Evolutionary conservation across 1,140 invertebrate species (phyloP).

Genomic region (Neodiprion virginianus): DNA sequence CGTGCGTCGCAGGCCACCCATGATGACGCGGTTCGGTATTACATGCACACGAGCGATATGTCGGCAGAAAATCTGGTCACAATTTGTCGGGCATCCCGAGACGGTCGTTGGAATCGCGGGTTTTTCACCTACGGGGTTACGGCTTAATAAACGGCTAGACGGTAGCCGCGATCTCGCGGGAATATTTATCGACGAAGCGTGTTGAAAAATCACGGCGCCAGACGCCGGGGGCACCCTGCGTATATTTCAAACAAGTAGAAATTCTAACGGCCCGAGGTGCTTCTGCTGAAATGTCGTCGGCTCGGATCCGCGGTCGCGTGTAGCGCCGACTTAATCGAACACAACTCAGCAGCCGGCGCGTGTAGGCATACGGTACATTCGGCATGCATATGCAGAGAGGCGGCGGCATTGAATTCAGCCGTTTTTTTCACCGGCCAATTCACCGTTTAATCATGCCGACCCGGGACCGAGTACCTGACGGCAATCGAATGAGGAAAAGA

Average conservation of each 20-base stretch:
- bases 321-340: background rate
- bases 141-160: background rate
- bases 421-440: background rate
- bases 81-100: no score
- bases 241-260: background rate
- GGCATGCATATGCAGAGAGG: background rate
- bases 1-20: background rate
- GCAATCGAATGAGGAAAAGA: background rate
- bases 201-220: no score
- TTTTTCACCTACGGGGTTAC: no score
- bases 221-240: no score
- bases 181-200: no score
- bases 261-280: background rate
- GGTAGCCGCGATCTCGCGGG: background rate
- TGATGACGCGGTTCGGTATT: background rate
- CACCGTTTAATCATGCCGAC: background rate
- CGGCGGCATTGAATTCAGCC: background rate
- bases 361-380: no score
- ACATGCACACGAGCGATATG: no score
- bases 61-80: no score
- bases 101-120: no score
- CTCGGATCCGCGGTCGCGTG: background rate
- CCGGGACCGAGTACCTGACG: background rate
- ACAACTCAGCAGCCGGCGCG: background rate
- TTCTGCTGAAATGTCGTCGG: conserved; percentile 1